Conservation (phyloP, 2,888 invertebrate species). For the Ophion ellenae region DNA sequence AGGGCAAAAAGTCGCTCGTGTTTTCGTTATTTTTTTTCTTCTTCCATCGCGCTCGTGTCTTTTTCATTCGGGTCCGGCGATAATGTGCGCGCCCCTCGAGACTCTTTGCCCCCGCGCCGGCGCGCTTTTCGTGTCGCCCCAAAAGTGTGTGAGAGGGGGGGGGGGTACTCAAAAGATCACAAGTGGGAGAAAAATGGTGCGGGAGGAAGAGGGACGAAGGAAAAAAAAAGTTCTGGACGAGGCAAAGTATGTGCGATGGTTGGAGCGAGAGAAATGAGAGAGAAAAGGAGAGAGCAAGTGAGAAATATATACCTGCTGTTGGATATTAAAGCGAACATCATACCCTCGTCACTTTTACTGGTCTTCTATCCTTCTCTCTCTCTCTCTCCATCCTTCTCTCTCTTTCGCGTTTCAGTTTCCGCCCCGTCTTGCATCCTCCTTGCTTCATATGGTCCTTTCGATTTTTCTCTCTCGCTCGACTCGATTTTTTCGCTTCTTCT, state of each 20-base stretch:
- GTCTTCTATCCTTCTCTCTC: slow-evolving; percentile 67
- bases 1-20: slow-evolving; percentile 5
- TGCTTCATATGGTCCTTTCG: slow-evolving; percentile 59
- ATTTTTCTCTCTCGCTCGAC: slow-evolving; percentile 65
- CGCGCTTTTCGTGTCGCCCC: slow-evolving; percentile 18
- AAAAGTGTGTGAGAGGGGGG: slow-evolving; percentile 20
- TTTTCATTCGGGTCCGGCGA: slow-evolving; percentile 44
- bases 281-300: slow-evolving; percentile 71
- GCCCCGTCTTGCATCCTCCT: slow-evolving; percentile 65
- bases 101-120: slow-evolving; percentile 42
- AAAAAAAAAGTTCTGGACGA: slow-evolving; percentile 37
- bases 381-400: slow-evolving; percentile 56
- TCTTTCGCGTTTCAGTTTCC: slow-evolving; percentile 67
- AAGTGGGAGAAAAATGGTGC: slow-evolving; percentile 53
- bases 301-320: slow-evolving; percentile 80
- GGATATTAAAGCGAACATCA: slow-evolving; percentile 83
- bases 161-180: not conserved
- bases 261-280: slow-evolving; percentile 42
- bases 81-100: slow-evolving; percentile 34
- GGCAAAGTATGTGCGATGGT: slow-evolving; percentile 46
- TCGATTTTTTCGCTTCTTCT: slow-evolving; percentile 59
- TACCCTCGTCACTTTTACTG: slow-evolving; percentile 82
- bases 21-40: not conserved
- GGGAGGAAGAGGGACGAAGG: slow-evolving; percentile 19
- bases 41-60: slow-evolving; percentile 15